Evolutionary conservation across 1,140 invertebrate genomes (phyloP), one percentile per base, ranked within the genome.

Genomic region (Diorhabda sublineata): DNA sequence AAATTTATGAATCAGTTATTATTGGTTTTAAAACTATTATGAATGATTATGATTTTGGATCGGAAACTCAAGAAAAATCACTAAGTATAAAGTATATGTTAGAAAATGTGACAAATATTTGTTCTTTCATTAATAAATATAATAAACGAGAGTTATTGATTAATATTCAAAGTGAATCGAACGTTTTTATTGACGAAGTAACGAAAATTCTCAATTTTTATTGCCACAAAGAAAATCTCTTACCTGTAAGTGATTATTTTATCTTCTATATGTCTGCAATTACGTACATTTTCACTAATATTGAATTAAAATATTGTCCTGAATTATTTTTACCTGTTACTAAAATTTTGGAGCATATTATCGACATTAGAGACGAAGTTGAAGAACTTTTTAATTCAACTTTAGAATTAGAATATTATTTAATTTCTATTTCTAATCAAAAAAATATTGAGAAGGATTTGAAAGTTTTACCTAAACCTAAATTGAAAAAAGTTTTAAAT

Each of bases 61-160:
- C 68, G 7, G 73, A 74, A 43, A 61, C 69, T 11, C 66, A 69
- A 45, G 62, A 64, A 45, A 71, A 65, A 67, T 11, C 11, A 64
- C 59, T 56, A 72, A 44, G n/a, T 66, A 66, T 56, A 73, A 57
- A 71, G 65, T 58, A 66, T 65, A 72, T 72, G 75, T 56, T 77
- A 41, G 68, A 75, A 70, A 63, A 69, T 43, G 41, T 76, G 5
- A 68, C 69, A 58, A 77, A 77, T 74, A 42, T 74, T 8, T 75
- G 70, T 65, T 56, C 47, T 56, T 76, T 73, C 66, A 69, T 72
- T 6, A 66, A 76, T 41, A 59, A 71, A 45, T 69, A 65, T 61
- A 44, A 70, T 62, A 61, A 73, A 66, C 63, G 71, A 66, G 43
- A 59, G n/a, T 47, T 45, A 44, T 60, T 62, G 45, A 9, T 44